phyloP scores from a whole-genome alignment of 2,888 invertebrate species.

The Tetrapedia diversipes region DNA sequence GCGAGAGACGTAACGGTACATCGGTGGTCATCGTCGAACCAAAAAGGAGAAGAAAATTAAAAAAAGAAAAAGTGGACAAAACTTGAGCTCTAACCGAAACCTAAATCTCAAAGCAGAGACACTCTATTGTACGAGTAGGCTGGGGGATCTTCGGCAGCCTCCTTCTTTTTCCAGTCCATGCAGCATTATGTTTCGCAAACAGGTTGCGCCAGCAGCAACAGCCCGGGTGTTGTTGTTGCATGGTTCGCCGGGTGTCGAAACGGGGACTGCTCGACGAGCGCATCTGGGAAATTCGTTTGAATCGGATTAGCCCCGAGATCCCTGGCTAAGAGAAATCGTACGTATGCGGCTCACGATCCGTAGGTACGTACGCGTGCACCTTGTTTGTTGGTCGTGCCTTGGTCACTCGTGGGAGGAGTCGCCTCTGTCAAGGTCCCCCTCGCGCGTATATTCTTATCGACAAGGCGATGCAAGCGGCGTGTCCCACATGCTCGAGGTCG shows the following conservation, averaged over 20 bases:
- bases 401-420: constrained; percentile 63
- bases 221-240: constrained; percentile 20
- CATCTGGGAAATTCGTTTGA: constrained; percentile 55
- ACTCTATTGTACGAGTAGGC: no score
- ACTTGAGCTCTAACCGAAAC: no score
- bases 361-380: not conserved
- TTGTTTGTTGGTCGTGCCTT: constrained; percentile 41
- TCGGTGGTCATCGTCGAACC: not conserved
- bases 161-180: constrained; percentile 16
- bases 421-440: constrained; percentile 68
- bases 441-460: constrained; percentile 61
- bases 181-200: constrained; percentile 36
- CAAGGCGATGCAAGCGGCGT: constrained; percentile 49
- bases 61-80: not conserved
- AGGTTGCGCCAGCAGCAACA: constrained; percentile 23
- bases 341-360: constrained; percentile 40
- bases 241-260: constrained; percentile 47
- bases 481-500: constrained; percentile 66
- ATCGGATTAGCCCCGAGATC: constrained; percentile 33
- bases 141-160: not conserved
- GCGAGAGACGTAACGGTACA: not conserved
- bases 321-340: constrained; percentile 8
- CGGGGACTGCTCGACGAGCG: constrained; percentile 14
- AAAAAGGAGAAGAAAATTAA: no score
- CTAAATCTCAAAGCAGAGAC: not conserved